A percentile compares a stretch with the other conserved stretches of the same genome.
These are phyloP conservation scores for Diarsia brunnea DNA, from an alignment of 2,888 invertebrate species.

Conservation along the genomic window DNA sequence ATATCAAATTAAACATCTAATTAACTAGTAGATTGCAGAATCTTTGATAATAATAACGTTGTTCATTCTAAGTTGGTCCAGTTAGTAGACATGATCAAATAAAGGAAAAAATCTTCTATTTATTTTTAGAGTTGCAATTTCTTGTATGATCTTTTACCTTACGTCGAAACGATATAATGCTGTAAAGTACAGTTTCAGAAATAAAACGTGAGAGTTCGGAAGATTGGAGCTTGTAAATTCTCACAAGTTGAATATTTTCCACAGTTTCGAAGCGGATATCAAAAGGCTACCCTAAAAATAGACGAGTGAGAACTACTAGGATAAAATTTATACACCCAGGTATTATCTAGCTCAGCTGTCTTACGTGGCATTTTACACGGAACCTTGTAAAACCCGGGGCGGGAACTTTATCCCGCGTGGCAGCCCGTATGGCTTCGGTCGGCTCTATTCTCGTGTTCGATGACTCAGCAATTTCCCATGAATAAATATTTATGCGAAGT, in stretches of 20 bases:
- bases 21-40: slow-evolving; percentile 10
- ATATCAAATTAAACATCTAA: slow-evolving; percentile 43
- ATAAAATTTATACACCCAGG: slow-evolving; percentile 12
- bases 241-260: neutral
- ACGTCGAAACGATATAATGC: neutral
- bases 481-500: slow-evolving; percentile 51
- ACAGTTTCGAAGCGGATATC: slow-evolving; percentile 11
- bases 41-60: neutral
- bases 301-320: neutral
- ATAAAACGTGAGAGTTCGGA: neutral
- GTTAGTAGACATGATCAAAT: neutral
- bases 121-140: neutral
- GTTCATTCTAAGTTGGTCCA: neutral
- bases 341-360: slow-evolving; percentile 20
- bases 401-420: slow-evolving; percentile 32
- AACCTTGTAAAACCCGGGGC: slow-evolving; percentile 18
- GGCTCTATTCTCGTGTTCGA: slow-evolving; percentile 27
- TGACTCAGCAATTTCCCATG: slow-evolving; percentile 38
- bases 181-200: neutral
- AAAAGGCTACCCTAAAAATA: slow-evolving; percentile 2
- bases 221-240: neutral
- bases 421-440: slow-evolving; percentile 36
- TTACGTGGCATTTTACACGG: slow-evolving; percentile 35
- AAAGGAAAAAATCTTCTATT: neutral
- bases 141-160: neutral